Percentiles rank a stretch among this genome's conserved stretches.
phyloP scores from a whole-genome alignment of 2,113 vertebrate genomes.

The Formicarius rufipectus region DNA sequence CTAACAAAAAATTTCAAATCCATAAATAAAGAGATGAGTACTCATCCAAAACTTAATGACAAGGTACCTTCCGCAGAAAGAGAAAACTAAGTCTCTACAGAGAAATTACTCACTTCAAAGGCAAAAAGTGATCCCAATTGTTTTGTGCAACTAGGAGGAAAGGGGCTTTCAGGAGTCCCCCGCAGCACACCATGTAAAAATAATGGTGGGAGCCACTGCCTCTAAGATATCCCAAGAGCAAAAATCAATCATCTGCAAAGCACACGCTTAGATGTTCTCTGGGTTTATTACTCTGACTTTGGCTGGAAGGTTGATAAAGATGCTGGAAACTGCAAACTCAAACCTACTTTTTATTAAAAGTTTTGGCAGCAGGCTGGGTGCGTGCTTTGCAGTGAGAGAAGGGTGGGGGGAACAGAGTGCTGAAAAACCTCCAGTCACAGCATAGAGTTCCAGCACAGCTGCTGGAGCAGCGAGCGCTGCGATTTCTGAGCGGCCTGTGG shows the following conservation, averaged over 20 bases:
- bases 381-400: slow-evolving; percentile 30
- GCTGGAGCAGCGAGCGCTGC: slow-evolving; percentile 71
- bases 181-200: neutral
- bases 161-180: neutral
- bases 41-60: neutral
- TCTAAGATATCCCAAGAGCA: neutral
- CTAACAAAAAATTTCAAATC: neutral
- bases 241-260: slow-evolving; percentile 52
- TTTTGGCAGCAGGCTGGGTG: slow-evolving; percentile 50
- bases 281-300: slow-evolving; percentile 58
- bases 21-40: neutral
- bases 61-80: neutral
- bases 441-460: slow-evolving; percentile 73
- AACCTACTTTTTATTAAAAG: slow-evolving; percentile 49
- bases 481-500: slow-evolving; percentile 71
- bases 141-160: neutral
- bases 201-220: slow-evolving; percentile 2
- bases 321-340: slow-evolving; percentile 42
- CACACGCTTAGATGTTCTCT: slow-evolving; percentile 33
- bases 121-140: neutral
- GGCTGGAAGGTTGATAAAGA: slow-evolving; percentile 56
- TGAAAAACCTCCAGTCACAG: slow-evolving; percentile 73
- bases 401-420: slow-evolving; percentile 32
- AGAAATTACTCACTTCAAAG: neutral
- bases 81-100: neutral